Evolutionary conservation across 2,888 invertebrate genomes (phyloP), one percentile per base, ranked within the genome.

Genomic region (Cecidostiba fungosa): DNA sequence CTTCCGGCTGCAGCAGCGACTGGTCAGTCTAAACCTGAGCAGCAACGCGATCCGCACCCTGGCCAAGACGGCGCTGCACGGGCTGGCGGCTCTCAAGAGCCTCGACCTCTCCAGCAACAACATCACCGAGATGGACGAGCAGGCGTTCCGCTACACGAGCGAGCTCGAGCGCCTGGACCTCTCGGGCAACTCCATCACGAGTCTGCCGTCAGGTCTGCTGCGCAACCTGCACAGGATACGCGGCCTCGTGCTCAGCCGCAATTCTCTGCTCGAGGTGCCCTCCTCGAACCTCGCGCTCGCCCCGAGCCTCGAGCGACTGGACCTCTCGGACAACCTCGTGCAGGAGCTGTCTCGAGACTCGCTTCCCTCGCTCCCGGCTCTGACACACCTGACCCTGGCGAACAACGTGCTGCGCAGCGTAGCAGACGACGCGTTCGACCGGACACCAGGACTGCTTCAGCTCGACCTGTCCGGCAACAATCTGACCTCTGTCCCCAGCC

Each of bases 391-490:
- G 88, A 95, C 95, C 89, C 94, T 98, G 89, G 95, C 96, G 84
- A 96, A 95, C 88, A 98, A 98, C 94, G 95, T 97, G 78, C 96
- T 98, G 89, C 95, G 95, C 84, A 95, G 95, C 87, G 94, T 97
- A 88, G 95, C 96, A 92, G 95, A 95, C 89, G 95, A 96, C 88
- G 96, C 97, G 76, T 96, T 98, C 89, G 96, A 96, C 89, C 96
- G 97, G 84, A 94, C 98, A 81, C 95, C 96, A 78, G 95, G 96
- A 74, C 93, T 98, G 74, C 95, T 96, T 87, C 95, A 95, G 90
- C 94, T 98, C 90, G 96, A 97, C 93, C 94, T 98, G 87, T 96
- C 97, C 88, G 96, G 97, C 92, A 98, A 98, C 93, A 97, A 97
- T 93, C 95, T 98, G 92, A 96, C 96, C 89, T 94, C 95, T 73